Conservation (phyloP, 1,140 invertebrate genomes). For the Anthonomus grandis region DNA sequence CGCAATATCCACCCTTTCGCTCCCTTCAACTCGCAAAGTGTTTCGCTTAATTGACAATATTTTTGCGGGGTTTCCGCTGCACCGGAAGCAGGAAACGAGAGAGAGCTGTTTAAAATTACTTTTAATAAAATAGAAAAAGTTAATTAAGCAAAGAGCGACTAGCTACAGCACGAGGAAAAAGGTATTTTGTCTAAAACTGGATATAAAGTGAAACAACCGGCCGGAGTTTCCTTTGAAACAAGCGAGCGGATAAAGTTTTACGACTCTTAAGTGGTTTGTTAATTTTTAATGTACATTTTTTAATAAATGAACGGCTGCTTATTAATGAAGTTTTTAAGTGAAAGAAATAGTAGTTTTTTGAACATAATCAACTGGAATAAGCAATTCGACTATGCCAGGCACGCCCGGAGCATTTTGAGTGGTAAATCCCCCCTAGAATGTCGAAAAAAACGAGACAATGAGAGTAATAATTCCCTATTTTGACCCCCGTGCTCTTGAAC, state of each 20-base stretch:
- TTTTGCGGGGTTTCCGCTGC: neutral
- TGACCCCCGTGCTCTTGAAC: no score
- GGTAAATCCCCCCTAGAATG: slow-evolving; percentile 1
- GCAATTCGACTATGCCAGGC: no score
- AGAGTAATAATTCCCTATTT: slow-evolving; percentile 17
- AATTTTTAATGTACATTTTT: no score
- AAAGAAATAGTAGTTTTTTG: neutral
- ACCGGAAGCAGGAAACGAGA: slow-evolving; percentile 2
- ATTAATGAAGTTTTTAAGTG: no score
- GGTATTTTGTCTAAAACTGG: slow-evolving; percentile 6
- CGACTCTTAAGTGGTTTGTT: neutral
- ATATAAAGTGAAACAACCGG: no score
- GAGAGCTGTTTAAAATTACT: slow-evolving; percentile 13
- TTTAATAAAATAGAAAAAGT: slow-evolving; percentile 15
- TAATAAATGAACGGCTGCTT: no score
- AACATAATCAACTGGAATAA: no score
- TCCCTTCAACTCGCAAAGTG: no score
- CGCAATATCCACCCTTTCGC: no score
- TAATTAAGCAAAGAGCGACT: slow-evolving; percentile 11
- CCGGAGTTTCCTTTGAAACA: no score
- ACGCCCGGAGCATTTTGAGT: neutral
- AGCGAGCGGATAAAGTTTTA: no score
- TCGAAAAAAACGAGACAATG: slow-evolving; percentile 14
- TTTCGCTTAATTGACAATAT: slow-evolving; percentile 11
- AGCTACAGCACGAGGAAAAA: neutral